These are phyloP conservation scores for Dysidea cf. avara DNA, from an alignment of 37 sponge, comb jelly and placozoan species.

Conservation along the genomic window DNA sequence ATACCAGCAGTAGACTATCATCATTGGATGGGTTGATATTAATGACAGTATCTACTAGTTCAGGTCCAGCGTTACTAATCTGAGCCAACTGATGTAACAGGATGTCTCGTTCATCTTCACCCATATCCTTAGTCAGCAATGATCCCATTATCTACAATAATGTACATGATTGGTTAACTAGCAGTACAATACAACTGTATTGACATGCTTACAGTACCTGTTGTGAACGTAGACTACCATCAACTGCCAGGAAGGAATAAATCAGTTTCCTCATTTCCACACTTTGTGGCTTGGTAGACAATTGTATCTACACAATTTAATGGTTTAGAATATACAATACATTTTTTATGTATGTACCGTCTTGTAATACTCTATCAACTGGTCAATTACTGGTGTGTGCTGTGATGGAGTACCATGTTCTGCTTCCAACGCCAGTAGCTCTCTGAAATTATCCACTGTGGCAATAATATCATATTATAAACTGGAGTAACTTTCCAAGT, in stretches of 20 bases:
- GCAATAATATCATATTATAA: background rate
- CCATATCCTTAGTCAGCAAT: background rate
- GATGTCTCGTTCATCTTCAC: background rate
- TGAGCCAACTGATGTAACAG: background rate
- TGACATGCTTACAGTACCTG: too few relatives aligned
- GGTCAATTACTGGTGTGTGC: constrained; percentile 11
- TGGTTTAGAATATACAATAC: background rate
- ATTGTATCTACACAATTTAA: background rate
- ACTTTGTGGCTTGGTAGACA: constrained; percentile 8
- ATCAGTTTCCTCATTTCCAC: constrained; percentile 31
- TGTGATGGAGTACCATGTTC: constrained; percentile 38
- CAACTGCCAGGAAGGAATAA: constrained; percentile 39
- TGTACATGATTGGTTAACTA: background rate
- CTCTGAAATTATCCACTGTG: constrained; percentile 18
- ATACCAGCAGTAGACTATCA: constrained; percentile 33
- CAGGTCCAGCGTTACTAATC: too few relatives aligned
- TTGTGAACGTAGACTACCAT: constrained; percentile 32
- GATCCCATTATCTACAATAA: background rate
- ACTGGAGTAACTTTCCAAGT: too few relatives aligned
- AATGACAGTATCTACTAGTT: constrained; percentile 7
- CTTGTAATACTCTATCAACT: constrained; percentile 26
- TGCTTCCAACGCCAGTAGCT: constrained; percentile 40
- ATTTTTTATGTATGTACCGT: constrained; percentile 19
- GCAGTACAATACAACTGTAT: too few relatives aligned
- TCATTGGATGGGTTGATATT: background rate